phyloP scores from a whole-genome alignment of 2,797 vertebrate species.

The Enteromius viviparus region DNA sequence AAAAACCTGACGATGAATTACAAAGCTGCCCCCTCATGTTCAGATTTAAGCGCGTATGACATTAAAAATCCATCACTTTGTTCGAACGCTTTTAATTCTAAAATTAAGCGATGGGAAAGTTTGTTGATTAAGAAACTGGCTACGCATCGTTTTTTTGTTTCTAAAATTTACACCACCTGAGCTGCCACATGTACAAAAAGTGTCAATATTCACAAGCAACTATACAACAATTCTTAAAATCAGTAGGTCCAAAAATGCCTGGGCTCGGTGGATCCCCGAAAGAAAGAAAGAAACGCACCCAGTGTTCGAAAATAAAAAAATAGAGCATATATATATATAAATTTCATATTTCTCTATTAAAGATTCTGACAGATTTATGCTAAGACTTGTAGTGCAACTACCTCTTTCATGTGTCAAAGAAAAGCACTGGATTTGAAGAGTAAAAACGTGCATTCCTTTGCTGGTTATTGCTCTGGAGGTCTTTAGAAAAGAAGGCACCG shows the following conservation, averaged over 20 bases:
- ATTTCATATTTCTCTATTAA: constrained; percentile 53
- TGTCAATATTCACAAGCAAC: constrained; percentile 89
- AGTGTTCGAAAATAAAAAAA: constrained; percentile 83
- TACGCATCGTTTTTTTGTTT: constrained; percentile 82
- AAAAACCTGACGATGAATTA: constrained; percentile 52
- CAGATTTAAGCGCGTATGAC: constrained; percentile 68
- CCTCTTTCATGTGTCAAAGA: constrained; percentile 71
- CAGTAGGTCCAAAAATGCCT: constrained; percentile 84
- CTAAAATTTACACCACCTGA: constrained; percentile 93
- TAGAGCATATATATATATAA: constrained; percentile 66
- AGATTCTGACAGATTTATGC: constrained; percentile 63
- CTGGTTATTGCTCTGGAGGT: constrained; percentile 78
- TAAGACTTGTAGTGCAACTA: constrained; percentile 86
- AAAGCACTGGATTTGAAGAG: constrained; percentile 57
- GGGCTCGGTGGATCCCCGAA: constrained; percentile 78
- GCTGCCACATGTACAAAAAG: constrained; percentile 92
- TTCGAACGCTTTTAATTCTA: constrained; percentile 65
- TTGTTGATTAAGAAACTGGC: constrained; percentile 84
- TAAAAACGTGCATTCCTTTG: constrained; percentile 74
- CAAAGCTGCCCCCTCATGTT: constrained; percentile 60
- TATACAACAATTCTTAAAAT: constrained; percentile 81
- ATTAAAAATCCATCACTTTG: constrained; percentile 68
- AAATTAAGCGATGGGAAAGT: constrained; percentile 77
- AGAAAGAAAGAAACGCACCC: constrained; percentile 81
- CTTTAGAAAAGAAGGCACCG: constrained; percentile 74